Base-by-base conservation (phyloP, 1,140 invertebrate species). In the Lasioglossum albipes region DNA sequence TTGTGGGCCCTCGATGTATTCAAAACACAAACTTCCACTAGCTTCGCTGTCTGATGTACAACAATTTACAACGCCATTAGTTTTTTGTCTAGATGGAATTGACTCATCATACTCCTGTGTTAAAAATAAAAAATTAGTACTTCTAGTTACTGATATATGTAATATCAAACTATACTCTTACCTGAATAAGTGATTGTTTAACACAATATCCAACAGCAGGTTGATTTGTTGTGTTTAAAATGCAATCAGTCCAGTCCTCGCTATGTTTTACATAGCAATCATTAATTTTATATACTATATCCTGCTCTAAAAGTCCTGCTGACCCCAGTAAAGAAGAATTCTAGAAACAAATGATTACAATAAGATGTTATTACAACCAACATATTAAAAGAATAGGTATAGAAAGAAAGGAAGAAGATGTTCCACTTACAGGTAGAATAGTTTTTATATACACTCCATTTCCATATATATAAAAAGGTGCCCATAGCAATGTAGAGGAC, bases 221-320 rank as follows among this genome's bases (percentile, higher is more conserved):
- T 79, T 95, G 91, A 84, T 94, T 94, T n/a, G 95, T 90, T 72
- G 95, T 94, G 70, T 94, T 91, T 64, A 95, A 89, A 3, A 98
- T 94, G 92, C 97, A 98, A 57, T 95, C 89, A 75, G 94, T 94
- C 97, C 97, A 98, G 82, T 95, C 95, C n/a, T 95, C 91, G 61
- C 93, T 93, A 93, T 95, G 94, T 76, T 93, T 93, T 67, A 98
- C 94, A 54, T 94, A 85, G 93, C 98, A 99, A 79, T 96, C 95
- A 92, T 98, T 98, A 13, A 99, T 94, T 85, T 95, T 94, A 18
- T 95, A 95, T 68, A 99, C 95, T 9, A 96, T 92, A 91, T 99
- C 97, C 31, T 95, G 94, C 62, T 94, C 90, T 71, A 94, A 91
- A 42, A 99, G 92, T 12, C 98, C 98, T 81, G 95, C 95, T n/a